Base-by-base conservation (phyloP, 2,888 invertebrate genomes). In the Hypsopygia costalis region DNA sequence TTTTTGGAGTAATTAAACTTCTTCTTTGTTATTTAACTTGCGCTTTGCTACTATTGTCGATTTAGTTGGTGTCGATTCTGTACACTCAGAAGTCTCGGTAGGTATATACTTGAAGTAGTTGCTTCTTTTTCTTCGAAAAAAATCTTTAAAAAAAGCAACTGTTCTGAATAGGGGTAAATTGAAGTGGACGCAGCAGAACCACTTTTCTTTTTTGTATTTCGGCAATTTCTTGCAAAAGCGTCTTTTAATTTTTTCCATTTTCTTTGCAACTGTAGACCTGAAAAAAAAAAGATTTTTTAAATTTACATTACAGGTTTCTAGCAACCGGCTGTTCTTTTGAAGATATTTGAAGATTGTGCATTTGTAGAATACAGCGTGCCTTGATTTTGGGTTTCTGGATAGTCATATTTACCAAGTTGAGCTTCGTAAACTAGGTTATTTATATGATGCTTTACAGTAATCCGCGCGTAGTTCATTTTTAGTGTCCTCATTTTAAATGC, bases 321-420 rank as follows among this genome's bases (percentile, higher is more conserved):
- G 48, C 46, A 44, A 44, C 49, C 34, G 51, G 49, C 38, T 53
- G 51, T 34, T 55, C 47, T 40, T 48, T 51, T 45, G 48, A 51
- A 51, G 51, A 52, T 51, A 44, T 52, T 46, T n/a, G n/a, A n/a
- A n/a, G n/a, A n/a, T n/a, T n/a, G n/a, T n/a, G n/a, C n/a, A n/a
- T n/a, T n/a, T n/a, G n/a, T n/a, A n/a, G n/a, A n/a, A n/a, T n/a
- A n/a, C n/a, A n/a, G n/a, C n/a, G n/a, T n/a, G n/a, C n/a, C n/a
- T n/a, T n/a, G n/a, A n/a, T n/a, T n/a, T n/a, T n/a, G n/a, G n/a
- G n/a, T n/a, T n/a, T n/a, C n/a, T n/a, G n/a, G n/a, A n/a, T n/a
- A n/a, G n/a, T n/a, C n/a, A n/a, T n/a, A n/a, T n/a, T n/a, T n/a
- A n/a, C n/a, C n/a, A n/a, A n/a, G n/a, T n/a, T n/a, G n/a, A n/a